Base-by-base conservation (phyloP, 2,888 invertebrate genomes). In the Yponomeuta malinellus region DNA sequence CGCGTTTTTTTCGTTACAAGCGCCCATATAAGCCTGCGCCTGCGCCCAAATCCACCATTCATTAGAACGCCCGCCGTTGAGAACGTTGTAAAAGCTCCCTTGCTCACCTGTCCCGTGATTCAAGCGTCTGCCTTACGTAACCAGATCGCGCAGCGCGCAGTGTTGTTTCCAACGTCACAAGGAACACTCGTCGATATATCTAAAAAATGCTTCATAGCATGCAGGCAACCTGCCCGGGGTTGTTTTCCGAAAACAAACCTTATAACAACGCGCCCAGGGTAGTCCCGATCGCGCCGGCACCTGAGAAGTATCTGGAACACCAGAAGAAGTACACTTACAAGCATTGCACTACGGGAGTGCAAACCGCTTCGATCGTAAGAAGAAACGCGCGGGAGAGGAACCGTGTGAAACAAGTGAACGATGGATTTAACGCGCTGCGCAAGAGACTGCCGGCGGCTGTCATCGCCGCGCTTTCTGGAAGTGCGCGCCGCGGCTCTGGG, bases 371-470 rank as follows among this genome's bases (percentile, higher is more conserved):
- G 0, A 97, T 98, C 23, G 97, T 96, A 0, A 93, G 98, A 71
- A 94, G 98, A 78, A 98, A 98, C 87, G 98, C 98, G n/a, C 94
- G 98, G 23, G 98, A 98, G 87, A 93, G 98, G 76, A 98, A 98
- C 84, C 95, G 98, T 74, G 98, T 98, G 73, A 97, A 98, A 88
- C 97, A 98, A 94, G 97, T 98, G 82, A 97, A 98, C 90, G 97
- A 97, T 81, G 97, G 98, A 73, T 98, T 98, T 82, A 96, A 96
- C 72, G 97, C 96, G 68, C 88, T 98, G 63, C 93, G 97, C 71
- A 96, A 97, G 78, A 96, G 97, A 82, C 94, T 98, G 75, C 98
- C 98, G 0, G 94, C 95, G 71, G 93, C 94, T n/a, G 94, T 97
- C 9, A 95, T 96, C 15, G 94, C 95, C 70, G 94, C 95, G 0